Evolutionary conservation across 2,888 invertebrate genomes (phyloP).

Genomic region (Ceratothoa steindachneri): DNA sequence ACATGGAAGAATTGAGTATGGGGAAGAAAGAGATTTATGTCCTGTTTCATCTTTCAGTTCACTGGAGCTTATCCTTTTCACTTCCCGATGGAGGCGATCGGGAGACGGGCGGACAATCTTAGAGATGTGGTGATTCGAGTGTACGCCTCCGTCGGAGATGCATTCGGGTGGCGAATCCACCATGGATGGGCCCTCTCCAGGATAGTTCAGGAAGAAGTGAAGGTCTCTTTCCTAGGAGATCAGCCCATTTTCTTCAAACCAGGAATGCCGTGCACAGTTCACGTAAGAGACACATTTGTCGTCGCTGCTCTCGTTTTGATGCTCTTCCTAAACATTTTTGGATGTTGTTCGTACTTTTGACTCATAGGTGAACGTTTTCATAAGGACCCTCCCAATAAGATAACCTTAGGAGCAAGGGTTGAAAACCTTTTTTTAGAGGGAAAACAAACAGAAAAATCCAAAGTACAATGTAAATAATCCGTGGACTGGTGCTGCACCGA

Average conservation of each 20-base stretch:
- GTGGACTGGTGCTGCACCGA: too few species aligned
- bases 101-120: background rate
- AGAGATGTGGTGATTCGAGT: conserved; percentile 6
- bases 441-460: too few species aligned
- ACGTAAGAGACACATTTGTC: conserved; percentile 68
- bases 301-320: background rate
- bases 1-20: too few species aligned
- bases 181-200: conserved; percentile 36
- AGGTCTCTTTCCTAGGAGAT: conserved; percentile 69
- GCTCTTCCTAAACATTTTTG: background rate
- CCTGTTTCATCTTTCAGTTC: too few species aligned
- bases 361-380: background rate
- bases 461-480: too few species aligned
- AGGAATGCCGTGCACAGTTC: conserved; percentile 80
- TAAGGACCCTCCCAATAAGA: too few species aligned
- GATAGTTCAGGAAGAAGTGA: conserved; percentile 30
- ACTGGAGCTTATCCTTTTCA: background rate
- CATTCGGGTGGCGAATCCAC: conserved; percentile 31
- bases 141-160: conserved; percentile 30
- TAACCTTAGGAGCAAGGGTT: too few species aligned
- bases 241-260: conserved; percentile 93
- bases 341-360: background rate
- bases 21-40: too few species aligned
- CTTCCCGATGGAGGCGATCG: background rate
- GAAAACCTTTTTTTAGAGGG: too few species aligned